Base-by-base conservation (phyloP, 1,140 invertebrate genomes). In the Laupala kohalensis region DNA sequence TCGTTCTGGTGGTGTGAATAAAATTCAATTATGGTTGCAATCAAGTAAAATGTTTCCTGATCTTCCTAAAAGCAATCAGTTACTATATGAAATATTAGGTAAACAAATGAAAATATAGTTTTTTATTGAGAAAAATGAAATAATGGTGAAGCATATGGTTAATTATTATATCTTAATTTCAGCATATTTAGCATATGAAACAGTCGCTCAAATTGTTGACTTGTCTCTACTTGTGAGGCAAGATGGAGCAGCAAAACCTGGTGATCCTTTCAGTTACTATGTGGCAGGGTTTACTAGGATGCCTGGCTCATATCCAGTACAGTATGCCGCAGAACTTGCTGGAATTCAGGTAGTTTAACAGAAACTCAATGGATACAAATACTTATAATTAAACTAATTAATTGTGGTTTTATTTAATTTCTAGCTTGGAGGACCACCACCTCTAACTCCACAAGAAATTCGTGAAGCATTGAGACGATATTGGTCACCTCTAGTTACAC, bases 101-200 rank as follows among this genome's bases (percentile, higher is more conserved):
- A 53, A 2, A 37, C 19, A 53, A 53, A 13, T 4, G 9, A 13
- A 0, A 53, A 53, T 53, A 53, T 4, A 13, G 9, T 1, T 53
- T 53, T 53, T 4, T 19, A 2, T 53, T 53, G 37, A 2, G 1
- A 53, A 53, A 19, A 53, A 53, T 6, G 30, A 53, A 53, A 53
- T 53, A 2, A 53, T 19, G n/a, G n/a, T n/a, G n/a, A n/a, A n/a
- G n/a, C n/a, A n/a, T n/a, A n/a, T n/a, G n/a, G n/a, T n/a, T 2
- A 19, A 53, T 53, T 53, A 13, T 66, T 23, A 25, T 24, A 2
- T 66, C 26, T 25, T 69, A 0, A 12, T 70, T 64, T 12, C 37
- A 70, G 82, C 85, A 69, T 89, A 89, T 77, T 78, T 90, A 24
- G 86, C 87, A 0, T 88, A 88, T 77, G 88, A 90, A 80, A 88